Percentiles rank a stretch among this genome's conserved stretches.
Conservation (phyloP, 2,888 invertebrate genomes). For the Torymus tubicola region DNA sequence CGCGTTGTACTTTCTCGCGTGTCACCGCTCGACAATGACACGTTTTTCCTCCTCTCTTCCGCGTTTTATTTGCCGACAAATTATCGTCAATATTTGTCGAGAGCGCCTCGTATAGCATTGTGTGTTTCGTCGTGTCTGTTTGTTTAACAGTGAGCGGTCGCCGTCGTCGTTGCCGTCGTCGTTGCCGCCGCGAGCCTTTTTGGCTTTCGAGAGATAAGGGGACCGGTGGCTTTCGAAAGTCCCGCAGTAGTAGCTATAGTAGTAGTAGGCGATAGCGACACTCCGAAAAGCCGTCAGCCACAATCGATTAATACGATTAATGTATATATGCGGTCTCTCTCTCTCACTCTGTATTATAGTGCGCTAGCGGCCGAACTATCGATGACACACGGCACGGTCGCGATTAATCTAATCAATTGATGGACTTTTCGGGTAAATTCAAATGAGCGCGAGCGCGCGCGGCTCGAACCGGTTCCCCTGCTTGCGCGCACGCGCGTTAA, state of each 20-base stretch:
- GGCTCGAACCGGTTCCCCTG: slow-evolving; percentile 39
- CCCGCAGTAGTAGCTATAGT: background rate
- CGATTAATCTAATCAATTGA: slow-evolving; percentile 50
- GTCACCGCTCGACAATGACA: too few species aligned
- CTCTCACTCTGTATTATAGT: background rate
- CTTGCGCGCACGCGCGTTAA: background rate
- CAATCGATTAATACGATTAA: slow-evolving; percentile 3
- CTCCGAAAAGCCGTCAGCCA: background rate
- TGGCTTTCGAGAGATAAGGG: slow-evolving; percentile 19
- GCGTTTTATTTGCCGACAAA: too few species aligned
- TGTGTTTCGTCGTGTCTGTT: too few species aligned
- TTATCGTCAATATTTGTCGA: too few species aligned
- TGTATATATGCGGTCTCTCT: background rate
- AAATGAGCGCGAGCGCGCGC: slow-evolving; percentile 28
- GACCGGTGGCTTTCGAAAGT: background rate
- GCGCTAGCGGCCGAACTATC: background rate
- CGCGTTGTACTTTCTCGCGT: too few species aligned
- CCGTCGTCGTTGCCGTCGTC: too few species aligned
- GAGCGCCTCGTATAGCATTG: too few species aligned
- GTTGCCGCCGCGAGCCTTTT: background rate
- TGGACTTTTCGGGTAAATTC: slow-evolving; percentile 54
- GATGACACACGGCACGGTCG: background rate
- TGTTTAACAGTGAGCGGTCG: too few species aligned
- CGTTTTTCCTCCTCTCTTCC: too few species aligned
- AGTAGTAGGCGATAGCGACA: background rate